Percentiles rank a stretch among this genome's conserved stretches.
phyloP scores from a whole-genome alignment of 1,140 invertebrate species.

The Euwallacea similis region DNA sequence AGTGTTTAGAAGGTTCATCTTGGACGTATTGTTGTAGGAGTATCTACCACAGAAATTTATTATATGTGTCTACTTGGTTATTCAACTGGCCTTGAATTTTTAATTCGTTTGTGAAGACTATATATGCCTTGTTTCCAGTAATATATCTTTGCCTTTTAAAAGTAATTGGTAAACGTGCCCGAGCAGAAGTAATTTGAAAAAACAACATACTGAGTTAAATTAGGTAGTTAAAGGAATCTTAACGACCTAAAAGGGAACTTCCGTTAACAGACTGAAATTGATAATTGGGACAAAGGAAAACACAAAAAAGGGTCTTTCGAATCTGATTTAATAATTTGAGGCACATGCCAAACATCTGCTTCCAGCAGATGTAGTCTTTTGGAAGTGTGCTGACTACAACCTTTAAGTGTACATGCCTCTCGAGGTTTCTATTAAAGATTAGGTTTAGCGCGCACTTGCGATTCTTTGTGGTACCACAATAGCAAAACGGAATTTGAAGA shows the following conservation, averaged over 20 bases:
- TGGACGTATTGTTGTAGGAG: constrained; percentile 13
- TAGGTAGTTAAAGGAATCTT: constrained; percentile 1
- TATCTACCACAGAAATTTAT: constrained; percentile 1
- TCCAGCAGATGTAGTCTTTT: constrained; percentile 19
- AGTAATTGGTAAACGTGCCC: too few relatives aligned
- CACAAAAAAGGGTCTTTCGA: constrained; percentile 9
- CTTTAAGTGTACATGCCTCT: too few relatives aligned
- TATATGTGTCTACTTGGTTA: background rate
- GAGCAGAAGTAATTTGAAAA: background rate
- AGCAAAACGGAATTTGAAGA: too few relatives aligned
- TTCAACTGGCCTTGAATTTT: background rate
- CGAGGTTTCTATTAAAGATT: too few relatives aligned
- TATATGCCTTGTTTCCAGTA: background rate
- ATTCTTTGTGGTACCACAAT: too few relatives aligned
- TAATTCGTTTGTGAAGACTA: background rate
- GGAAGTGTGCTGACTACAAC: background rate
- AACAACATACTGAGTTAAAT: background rate
- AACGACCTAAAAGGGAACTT: constrained; percentile 13
- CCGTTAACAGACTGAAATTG: constrained; percentile 12
- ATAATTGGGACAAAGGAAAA: constrained; percentile 1
- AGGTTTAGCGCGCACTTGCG: too few relatives aligned
- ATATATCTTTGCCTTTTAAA: background rate
- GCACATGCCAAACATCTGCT: constrained; percentile 36
- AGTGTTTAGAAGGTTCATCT: background rate
- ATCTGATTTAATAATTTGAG: constrained; percentile 26